phyloP scores from a whole-genome alignment of 1,140 invertebrate species.

The Lepidurus apus region DNA sequence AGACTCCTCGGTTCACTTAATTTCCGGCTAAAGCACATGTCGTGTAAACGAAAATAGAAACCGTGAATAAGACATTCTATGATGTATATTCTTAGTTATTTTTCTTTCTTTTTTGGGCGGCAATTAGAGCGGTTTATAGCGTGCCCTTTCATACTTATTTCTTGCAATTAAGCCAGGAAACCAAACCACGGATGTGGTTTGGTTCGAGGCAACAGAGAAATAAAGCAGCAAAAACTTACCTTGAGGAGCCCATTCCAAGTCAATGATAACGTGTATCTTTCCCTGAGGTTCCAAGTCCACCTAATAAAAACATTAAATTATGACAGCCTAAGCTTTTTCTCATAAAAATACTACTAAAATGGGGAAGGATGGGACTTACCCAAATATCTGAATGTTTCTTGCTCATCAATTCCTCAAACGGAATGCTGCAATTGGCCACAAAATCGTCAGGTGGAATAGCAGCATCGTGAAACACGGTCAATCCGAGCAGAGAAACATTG shows the following conservation, averaged over 20 bases:
- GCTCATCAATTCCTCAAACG: constrained; percentile 87
- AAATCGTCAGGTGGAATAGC: constrained; percentile 94
- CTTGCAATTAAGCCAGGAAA: neutral
- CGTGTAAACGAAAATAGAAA: no score
- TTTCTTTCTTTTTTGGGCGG: no score
- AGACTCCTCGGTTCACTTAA: no score
- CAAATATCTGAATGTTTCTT: constrained; percentile 81
- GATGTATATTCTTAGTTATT: no score
- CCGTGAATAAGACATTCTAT: no score
- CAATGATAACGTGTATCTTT: constrained; percentile 86
- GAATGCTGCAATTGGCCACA: constrained; percentile 93
- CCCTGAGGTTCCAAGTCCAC: constrained; percentile 95
- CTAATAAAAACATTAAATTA: constrained; percentile 54
- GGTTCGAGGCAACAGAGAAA: constrained; percentile 11
- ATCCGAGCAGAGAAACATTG: constrained; percentile 80
- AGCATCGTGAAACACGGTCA: constrained; percentile 98
- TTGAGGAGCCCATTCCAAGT: constrained; percentile 51
- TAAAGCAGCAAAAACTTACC: constrained; percentile 32
- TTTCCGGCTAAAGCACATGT: no score
- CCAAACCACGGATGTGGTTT: neutral
- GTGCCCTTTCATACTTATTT: neutral
- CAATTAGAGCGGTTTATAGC: no score
- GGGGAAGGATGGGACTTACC: constrained; percentile 55
- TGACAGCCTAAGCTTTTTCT: neutral
- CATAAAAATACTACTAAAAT: no score